Evolutionary conservation across 2,113 vertebrate species (phyloP).

Genomic region (Athene cunicularia): DNA sequence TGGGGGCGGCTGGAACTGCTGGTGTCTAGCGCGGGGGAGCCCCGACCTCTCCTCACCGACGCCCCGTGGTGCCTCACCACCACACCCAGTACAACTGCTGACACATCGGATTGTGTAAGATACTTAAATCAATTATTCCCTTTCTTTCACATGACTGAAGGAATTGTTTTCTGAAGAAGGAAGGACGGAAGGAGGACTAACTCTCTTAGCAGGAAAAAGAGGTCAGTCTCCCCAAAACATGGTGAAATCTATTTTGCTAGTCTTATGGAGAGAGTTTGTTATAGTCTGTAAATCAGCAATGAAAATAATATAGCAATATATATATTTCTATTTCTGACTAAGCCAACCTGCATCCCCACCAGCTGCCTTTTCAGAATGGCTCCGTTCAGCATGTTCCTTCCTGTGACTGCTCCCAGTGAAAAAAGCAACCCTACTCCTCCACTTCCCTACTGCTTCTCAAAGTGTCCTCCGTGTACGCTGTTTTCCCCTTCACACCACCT

Average conservation of each 20-base stretch:
- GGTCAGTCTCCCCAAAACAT: background rate
- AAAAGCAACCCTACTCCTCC: background rate
- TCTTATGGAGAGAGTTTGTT: background rate
- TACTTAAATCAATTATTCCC: background rate
- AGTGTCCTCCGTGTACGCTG: background rate
- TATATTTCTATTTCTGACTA: background rate
- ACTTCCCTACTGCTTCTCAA: background rate
- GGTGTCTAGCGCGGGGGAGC: accelerated
- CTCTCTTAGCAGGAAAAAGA: background rate
- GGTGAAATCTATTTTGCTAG: background rate
- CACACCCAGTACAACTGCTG: background rate
- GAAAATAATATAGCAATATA: background rate
- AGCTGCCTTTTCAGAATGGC: background rate
- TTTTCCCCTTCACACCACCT: background rate
- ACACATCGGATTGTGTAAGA: background rate
- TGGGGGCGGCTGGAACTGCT: no score
- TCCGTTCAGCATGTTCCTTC: background rate
- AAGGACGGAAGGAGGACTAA: background rate
- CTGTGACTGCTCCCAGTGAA: background rate
- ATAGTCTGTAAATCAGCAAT: background rate
- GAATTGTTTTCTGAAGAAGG: background rate
- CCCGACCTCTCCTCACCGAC: background rate
- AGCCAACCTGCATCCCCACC: background rate
- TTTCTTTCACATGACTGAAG: background rate
- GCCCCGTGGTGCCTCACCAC: background rate